Base-by-base conservation (phyloP, 2,888 invertebrate species). In the Carterocephalus palaemon region DNA sequence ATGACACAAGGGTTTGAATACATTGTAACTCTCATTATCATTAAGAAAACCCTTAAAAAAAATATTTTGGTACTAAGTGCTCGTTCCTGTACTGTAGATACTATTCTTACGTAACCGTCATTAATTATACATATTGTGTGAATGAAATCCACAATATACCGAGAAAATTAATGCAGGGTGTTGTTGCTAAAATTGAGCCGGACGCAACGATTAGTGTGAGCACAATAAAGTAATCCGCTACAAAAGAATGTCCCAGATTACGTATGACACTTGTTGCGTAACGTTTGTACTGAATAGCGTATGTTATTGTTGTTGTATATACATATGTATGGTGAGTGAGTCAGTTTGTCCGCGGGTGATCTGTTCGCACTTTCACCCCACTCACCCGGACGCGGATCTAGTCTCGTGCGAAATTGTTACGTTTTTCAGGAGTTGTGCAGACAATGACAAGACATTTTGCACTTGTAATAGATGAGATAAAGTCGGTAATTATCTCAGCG, bases 211-310 rank as follows among this genome's bases (percentile, higher is more conserved):
- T 34, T 36, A 34, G 16, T 26, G 17, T 32, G 15, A 29, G 15
- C 29, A n/a, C n/a, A n/a, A n/a, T n/a, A 19, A 33, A 39, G 39
- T 28, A 46, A 29, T 47, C n/a, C 28, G 36, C 34, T 13, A 42
- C 42, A 43, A 43, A 41, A 36, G 42, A 36, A 34, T 15, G 42
- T 15, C 42, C 42, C 22, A 43, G 13, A 43, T 43, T 28, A 15
- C 28, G 16, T 22, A 36, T 43, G 34, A 36, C 42, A 36, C 22
- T 10, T 29, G 19, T 42, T 42, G 20, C 34, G 15, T 42, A 42
- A 42, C 28, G 12, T 13, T 15, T 20, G 15, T 20, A 26, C 28
- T 28, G n/a, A 28, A 42, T 42, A 15, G 32, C 22, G 32, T 24
- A n/a, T n/a, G n/a, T n/a, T n/a, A n/a, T n/a, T n/a, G n/a, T n/a